Evolutionary conservation across 1,140 invertebrate species (phyloP).

Genomic region (Samia ricini): DNA sequence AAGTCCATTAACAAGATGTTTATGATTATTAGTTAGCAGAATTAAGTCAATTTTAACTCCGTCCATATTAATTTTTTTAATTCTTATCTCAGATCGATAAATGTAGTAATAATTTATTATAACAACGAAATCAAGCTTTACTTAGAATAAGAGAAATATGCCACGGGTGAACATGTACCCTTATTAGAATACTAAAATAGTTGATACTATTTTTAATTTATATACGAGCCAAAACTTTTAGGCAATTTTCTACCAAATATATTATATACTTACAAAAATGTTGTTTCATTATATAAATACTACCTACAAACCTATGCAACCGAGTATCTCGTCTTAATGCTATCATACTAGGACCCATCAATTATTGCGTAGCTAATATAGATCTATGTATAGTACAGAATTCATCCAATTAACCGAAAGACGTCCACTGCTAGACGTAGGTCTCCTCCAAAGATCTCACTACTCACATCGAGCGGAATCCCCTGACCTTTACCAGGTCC

Average conservation of each 20-base stretch:
- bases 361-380: too few species aligned
- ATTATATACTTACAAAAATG: constrained; percentile 36
- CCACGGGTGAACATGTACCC: background rate
- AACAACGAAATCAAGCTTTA: constrained; percentile 5
- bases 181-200: background rate
- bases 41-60: constrained; percentile 18
- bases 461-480: too few species aligned
- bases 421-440: too few species aligned
- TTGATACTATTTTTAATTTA: constrained; percentile 38
- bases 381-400: too few species aligned
- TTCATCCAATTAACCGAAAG: too few species aligned
- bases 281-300: constrained; percentile 35
- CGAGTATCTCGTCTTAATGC: too few species aligned
- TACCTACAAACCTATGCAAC: too few species aligned
- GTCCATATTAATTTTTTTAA: background rate
- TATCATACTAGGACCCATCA: too few species aligned
- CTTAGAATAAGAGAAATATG: background rate
- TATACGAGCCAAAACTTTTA: constrained; percentile 50
- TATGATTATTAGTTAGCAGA: too few species aligned
- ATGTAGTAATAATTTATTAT: background rate
- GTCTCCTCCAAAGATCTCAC: too few species aligned
- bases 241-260: constrained; percentile 74
- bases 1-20: too few species aligned
- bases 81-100: background rate
- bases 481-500: too few species aligned